phyloP scores from a whole-genome alignment of 1,140 invertebrate genomes.

The Drosophila fuyamai region DNA sequence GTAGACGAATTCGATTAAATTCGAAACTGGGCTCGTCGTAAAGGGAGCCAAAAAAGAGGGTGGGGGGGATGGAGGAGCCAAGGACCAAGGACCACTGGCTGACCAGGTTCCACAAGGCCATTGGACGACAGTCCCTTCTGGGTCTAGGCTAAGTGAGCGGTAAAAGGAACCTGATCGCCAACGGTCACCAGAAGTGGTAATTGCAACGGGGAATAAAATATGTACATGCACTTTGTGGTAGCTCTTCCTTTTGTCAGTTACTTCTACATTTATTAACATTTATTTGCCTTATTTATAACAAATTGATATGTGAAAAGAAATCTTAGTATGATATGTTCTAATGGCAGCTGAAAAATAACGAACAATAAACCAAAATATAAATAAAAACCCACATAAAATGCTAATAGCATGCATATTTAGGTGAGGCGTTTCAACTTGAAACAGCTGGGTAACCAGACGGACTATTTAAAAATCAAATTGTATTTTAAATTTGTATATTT shows the following conservation, averaged over 20 bases:
- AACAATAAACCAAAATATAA: too few species aligned
- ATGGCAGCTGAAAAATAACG: too few species aligned
- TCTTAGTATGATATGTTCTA: too few species aligned
- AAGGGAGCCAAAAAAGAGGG: neutral
- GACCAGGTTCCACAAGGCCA: slow-evolving; percentile 33
- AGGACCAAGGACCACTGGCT: slow-evolving; percentile 10
- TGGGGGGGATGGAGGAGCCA: neutral
- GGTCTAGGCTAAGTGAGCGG: slow-evolving; percentile 53
- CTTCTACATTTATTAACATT: too few species aligned
- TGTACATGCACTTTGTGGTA: too few species aligned
- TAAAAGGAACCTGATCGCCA: slow-evolving; percentile 19
- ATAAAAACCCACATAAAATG: neutral
- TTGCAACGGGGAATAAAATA: neutral
- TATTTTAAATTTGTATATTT: too few species aligned
- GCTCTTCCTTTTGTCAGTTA: too few species aligned
- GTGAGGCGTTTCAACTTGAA: too few species aligned
- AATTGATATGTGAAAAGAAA: too few species aligned
- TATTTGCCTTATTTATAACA: too few species aligned
- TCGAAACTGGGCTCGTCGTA: slow-evolving; percentile 11
- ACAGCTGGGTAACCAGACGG: too few species aligned
- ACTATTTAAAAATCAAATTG: too few species aligned
- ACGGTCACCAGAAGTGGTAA: slow-evolving; percentile 10
- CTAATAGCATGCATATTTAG: neutral
- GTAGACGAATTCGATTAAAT: slow-evolving; percentile 30
- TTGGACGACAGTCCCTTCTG: slow-evolving; percentile 19